Evolutionary conservation across 2,888 invertebrate species (phyloP).

Genomic region (Ceriagrion tenellum): DNA sequence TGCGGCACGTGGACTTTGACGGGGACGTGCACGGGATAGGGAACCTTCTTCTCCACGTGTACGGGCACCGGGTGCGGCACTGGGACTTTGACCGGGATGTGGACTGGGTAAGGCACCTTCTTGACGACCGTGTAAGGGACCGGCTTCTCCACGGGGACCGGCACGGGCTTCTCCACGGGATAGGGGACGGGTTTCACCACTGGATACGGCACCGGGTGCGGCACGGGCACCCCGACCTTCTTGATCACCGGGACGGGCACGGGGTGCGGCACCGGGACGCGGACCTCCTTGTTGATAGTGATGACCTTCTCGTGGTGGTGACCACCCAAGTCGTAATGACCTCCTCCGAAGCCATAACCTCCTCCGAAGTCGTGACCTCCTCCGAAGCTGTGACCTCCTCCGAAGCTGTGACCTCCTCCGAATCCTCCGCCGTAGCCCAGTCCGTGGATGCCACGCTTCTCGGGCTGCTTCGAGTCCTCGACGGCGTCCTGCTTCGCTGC

Average conservation of each 20-base stretch:
- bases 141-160: conserved; percentile 77
- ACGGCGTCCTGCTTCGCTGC: background rate
- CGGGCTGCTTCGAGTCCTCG: background rate
- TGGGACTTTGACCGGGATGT: conserved; percentile 80
- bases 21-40: conserved; percentile 71
- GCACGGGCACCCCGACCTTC: conserved; percentile 77
- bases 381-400: conserved; percentile 68
- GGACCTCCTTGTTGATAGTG: conserved; percentile 73
- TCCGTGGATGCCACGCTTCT: conserved; percentile 60
- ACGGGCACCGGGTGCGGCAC: conserved; percentile 76
- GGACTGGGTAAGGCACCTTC: conserved; percentile 78
- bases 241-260: conserved; percentile 69
- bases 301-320: conserved; percentile 73
- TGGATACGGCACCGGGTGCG: conserved; percentile 73
- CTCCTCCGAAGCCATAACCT: conserved; percentile 70
- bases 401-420: background rate
- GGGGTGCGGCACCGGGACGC: conserved; percentile 78
- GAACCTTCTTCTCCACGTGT: conserved; percentile 72
- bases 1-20: conserved; percentile 74
- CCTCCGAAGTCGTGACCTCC: conserved; percentile 59
- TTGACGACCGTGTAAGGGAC: conserved; percentile 79
- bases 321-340: conserved; percentile 22
- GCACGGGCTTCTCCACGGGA: conserved; percentile 79
- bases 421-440: conserved; percentile 17
- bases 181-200: conserved; percentile 78